phyloP scores from a whole-genome alignment of 2,888 invertebrate species.

The Rotaria socialis region DNA sequence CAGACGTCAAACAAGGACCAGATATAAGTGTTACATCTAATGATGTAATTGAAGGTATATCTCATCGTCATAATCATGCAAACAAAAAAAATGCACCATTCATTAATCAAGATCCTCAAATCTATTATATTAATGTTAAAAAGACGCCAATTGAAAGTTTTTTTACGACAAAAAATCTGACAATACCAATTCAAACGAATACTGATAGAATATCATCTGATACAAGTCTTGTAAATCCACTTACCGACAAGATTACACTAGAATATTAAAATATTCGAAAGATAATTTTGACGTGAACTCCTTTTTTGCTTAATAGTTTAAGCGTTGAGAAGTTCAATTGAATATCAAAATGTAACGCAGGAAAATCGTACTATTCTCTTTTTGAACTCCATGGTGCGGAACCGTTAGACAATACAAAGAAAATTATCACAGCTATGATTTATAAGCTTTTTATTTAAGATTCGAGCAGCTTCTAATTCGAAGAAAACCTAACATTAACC shows the following conservation, averaged over 20 bases:
- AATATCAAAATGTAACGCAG: too few species aligned
- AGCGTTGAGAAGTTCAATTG: too few species aligned
- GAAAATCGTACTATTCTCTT: too few species aligned
- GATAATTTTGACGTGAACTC: too few species aligned
- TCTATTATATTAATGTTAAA: neutral
- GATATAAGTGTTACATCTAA: neutral
- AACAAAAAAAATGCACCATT: neutral
- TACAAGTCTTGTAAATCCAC: neutral
- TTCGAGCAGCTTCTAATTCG: neutral
- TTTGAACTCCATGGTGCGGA: too few species aligned
- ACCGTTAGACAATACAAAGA: neutral
- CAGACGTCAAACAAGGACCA: neutral
- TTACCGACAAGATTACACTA: neutral
- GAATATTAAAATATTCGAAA: neutral
- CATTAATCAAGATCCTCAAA: neutral
- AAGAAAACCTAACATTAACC: neutral
- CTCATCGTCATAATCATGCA: neutral
- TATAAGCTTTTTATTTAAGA: neutral
- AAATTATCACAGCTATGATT: neutral
- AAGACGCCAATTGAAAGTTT: too few species aligned
- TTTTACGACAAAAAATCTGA: neutral
- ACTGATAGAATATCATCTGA: neutral
- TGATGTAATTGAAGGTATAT: neutral
- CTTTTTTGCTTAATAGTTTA: too few species aligned
- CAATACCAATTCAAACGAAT: neutral